phyloP scores from a whole-genome alignment of 2,797 vertebrate genomes.

The Manis javanica region DNA sequence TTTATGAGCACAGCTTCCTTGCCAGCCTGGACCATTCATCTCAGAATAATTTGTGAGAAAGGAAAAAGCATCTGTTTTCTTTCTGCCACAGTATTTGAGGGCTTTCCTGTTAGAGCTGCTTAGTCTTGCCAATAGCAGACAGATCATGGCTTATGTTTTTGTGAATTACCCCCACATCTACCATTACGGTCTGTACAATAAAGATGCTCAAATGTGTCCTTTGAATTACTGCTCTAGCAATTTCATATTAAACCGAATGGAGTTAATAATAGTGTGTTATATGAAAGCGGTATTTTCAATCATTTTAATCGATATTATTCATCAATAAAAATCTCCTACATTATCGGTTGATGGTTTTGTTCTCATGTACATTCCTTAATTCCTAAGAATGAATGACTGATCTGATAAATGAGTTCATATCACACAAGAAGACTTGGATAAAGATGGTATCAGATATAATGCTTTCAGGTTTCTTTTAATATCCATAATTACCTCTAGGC shows the following conservation, averaged over 20 bases:
- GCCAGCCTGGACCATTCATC: not conserved
- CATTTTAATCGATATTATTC: not conserved
- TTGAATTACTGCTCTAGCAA: not conserved
- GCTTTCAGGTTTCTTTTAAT: not conserved
- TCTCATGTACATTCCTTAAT: not conserved
- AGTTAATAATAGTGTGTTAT: not conserved
- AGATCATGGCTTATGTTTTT: not conserved
- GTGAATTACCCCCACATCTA: not conserved
- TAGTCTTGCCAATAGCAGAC: not conserved
- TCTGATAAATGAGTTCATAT: not conserved
- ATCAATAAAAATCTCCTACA: not conserved
- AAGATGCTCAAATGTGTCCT: not conserved
- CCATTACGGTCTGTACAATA: not conserved
- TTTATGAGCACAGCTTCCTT: not conserved
- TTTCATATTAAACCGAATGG: conserved; percentile 15
- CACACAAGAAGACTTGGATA: not conserved
- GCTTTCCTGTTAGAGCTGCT: not conserved
- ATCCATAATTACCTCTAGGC: not conserved
- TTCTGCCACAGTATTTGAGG: not conserved
- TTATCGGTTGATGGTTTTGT: not conserved
- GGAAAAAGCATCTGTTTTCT: not conserved
- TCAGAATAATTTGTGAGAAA: not conserved
- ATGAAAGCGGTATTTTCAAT: not conserved
- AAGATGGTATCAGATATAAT: not conserved
- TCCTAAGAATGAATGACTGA: not conserved